phyloP scores from a whole-genome alignment of 2,113 vertebrate genomes.

The Microtus montanus region DNA sequence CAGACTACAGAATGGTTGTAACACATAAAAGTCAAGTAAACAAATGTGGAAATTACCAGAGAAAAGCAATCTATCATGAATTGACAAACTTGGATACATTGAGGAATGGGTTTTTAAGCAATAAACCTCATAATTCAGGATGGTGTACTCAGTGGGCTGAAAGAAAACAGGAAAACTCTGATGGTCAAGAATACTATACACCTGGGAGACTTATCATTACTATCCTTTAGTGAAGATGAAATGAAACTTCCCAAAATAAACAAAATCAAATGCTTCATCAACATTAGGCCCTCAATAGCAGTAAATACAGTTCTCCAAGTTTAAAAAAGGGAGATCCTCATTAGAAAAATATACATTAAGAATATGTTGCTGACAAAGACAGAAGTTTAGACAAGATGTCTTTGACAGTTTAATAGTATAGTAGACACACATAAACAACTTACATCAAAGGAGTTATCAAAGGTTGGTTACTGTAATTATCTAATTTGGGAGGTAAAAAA shows the following conservation, averaged over 20 bases:
- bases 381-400: neutral
- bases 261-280: neutral
- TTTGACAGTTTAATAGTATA: neutral
- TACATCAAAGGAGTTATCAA: neutral
- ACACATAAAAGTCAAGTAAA: neutral
- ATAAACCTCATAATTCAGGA: neutral
- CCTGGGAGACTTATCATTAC: neutral
- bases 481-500: neutral
- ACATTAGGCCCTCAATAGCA: neutral
- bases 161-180: neutral
- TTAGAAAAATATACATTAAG: neutral
- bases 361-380: neutral
- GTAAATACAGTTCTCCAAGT: neutral
- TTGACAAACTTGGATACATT: neutral
- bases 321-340: too few species aligned
- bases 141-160: neutral
- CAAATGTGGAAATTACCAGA: neutral
- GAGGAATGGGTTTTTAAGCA: neutral
- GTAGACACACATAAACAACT: neutral
- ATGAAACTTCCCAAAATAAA: neutral
- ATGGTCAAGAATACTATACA: neutral
- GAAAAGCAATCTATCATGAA: neutral
- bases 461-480: neutral
- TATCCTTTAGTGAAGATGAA: neutral
- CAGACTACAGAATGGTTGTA: neutral